Evolutionary conservation across 2,888 invertebrate species (phyloP).

Genomic region (Andrena hattorfiana): DNA sequence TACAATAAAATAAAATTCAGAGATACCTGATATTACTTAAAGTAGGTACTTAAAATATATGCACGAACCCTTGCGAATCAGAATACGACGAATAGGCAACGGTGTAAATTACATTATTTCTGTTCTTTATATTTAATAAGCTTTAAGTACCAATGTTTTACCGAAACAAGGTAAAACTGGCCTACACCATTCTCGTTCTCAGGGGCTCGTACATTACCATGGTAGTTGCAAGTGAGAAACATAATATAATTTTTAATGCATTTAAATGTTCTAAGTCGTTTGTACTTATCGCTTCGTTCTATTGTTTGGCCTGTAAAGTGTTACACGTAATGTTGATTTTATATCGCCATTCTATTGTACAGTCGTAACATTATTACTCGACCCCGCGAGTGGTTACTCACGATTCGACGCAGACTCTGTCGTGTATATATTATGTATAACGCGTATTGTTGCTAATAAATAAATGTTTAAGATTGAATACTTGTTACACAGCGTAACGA

Average conservation of each 20-base stretch:
- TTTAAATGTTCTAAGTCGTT: slow-evolving; percentile 13
- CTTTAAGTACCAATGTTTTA: neutral
- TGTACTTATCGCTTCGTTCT: slow-evolving; percentile 33
- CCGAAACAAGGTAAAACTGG: neutral
- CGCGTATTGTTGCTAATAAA: slow-evolving; percentile 51
- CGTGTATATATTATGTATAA: slow-evolving; percentile 52
- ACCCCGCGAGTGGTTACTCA: neutral
- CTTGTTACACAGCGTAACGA: slow-evolving; percentile 6
- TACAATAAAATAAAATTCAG: slow-evolving; percentile 25
- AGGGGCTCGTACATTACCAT: neutral
- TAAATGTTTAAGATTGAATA: slow-evolving; percentile 34
- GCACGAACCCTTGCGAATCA: neutral
- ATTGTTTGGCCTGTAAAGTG: slow-evolving; percentile 23
- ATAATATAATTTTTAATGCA: slow-evolving; percentile 9
- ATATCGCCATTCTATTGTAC: slow-evolving; percentile 43
- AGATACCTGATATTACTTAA: slow-evolving; percentile 39
- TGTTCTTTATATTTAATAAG: neutral
- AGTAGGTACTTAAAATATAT: slow-evolving; percentile 22
- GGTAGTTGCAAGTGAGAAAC: slow-evolving; percentile 5
- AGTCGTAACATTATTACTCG: slow-evolving; percentile 37
- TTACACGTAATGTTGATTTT: slow-evolving; percentile 35
- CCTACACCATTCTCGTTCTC: neutral
- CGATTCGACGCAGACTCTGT: slow-evolving; percentile 29
- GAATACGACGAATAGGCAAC: neutral
- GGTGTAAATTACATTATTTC: neutral